Evolutionary conservation across 2,888 invertebrate genomes (phyloP).

Genomic region (Cataglyphis altisquamis): DNA sequence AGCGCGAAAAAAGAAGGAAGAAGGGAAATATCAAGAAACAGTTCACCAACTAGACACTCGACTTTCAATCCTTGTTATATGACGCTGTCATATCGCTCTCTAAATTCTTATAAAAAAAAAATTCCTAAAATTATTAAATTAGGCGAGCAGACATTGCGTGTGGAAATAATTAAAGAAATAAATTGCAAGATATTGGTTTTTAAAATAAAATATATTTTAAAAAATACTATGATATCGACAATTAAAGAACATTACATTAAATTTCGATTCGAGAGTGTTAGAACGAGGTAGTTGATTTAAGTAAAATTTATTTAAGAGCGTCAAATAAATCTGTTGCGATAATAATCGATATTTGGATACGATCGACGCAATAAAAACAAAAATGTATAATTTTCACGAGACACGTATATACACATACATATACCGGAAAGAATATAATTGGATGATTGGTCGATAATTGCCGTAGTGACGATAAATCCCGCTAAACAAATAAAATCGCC

Average conservation of each 20-base stretch:
- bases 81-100: not conserved
- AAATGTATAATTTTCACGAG: slow-evolving; percentile 4
- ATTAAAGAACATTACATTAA: not conserved
- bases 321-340: slow-evolving; percentile 13
- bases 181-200: not conserved
- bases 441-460: slow-evolving; percentile 45
- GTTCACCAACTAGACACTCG: not conserved
- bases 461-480: slow-evolving; percentile 33
- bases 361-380: not conserved
- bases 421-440: slow-evolving; percentile 29
- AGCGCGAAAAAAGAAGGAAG: not conserved
- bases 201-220: not conserved
- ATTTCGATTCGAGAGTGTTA: slow-evolving; percentile 13
- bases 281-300: not conserved
- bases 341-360: slow-evolving; percentile 2
- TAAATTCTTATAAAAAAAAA: not conserved
- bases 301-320: not conserved
- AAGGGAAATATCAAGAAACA: slow-evolving; percentile 1
- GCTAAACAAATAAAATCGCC: slow-evolving; percentile 21
- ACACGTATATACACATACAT: no score
- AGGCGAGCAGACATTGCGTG: not conserved
- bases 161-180: not conserved
- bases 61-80: not conserved
- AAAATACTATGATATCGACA: not conserved
- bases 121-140: not conserved